Evolutionary conservation across 2,888 invertebrate species (phyloP).

Genomic region (Acronicta alni): DNA sequence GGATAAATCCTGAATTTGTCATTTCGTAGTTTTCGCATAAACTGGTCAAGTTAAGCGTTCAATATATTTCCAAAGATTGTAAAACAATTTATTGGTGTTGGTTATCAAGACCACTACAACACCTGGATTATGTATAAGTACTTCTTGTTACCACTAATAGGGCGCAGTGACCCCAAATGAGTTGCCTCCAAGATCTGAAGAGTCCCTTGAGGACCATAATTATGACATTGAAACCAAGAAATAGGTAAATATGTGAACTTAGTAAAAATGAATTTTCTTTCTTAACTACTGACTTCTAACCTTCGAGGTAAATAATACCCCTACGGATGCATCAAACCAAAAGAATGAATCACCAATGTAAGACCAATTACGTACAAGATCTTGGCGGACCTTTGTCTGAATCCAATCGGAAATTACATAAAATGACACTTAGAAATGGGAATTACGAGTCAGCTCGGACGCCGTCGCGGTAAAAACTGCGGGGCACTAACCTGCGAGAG

Average conservation of each 20-base stretch:
- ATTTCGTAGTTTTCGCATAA: too few relatives aligned
- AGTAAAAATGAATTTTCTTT: too few relatives aligned
- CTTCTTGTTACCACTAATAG: neutral
- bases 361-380: conserved; percentile 31
- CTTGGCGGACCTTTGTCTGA: conserved; percentile 31
- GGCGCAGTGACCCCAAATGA: neutral
- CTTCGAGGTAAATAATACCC: conserved; percentile 1
- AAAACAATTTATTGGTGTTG: too few relatives aligned
- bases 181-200: neutral
- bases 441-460: conserved; percentile 62
- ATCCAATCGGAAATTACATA: conserved; percentile 67
- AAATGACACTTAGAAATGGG: conserved; percentile 64
- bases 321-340: conserved; percentile 20
- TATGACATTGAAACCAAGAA: neutral
- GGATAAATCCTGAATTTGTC: too few relatives aligned
- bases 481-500: conserved; percentile 87
- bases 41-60: too few relatives aligned
- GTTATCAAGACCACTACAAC: neutral
- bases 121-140: neutral
- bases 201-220: too few relatives aligned
- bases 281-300: neutral
- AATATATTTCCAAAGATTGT: too few relatives aligned
- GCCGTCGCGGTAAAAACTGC: conserved; percentile 73
- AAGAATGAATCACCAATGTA: conserved; percentile 19
- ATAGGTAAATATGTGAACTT: neutral